These are phyloP conservation scores for Epinotia ramella DNA, from an alignment of 2,888 invertebrate genomes.

Conservation along the genomic window DNA sequence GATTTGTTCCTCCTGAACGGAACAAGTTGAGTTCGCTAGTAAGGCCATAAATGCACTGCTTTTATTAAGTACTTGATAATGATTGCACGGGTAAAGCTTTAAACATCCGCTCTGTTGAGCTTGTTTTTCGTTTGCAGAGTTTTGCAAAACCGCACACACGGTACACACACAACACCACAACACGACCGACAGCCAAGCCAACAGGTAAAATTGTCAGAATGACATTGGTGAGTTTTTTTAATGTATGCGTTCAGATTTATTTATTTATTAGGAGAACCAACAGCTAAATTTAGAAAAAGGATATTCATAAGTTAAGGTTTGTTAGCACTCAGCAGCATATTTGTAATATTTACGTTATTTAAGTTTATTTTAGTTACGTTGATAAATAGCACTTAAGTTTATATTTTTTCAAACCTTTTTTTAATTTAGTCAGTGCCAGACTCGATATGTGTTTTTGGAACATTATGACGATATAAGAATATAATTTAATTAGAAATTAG, in stretches of 20 bases:
- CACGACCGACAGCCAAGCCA: neutral
- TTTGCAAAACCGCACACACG: neutral
- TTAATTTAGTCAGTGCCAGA: too few relatives aligned
- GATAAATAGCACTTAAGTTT: too few relatives aligned
- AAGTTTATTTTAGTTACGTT: too few relatives aligned
- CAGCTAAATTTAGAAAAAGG: neutral
- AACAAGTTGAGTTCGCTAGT: neutral
- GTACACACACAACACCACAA: too few relatives aligned
- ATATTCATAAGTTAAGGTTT: too few relatives aligned
- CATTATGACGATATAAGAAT: too few relatives aligned
- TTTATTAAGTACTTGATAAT: neutral
- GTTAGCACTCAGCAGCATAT: too few relatives aligned
- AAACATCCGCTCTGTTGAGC: slow-evolving; percentile 1
- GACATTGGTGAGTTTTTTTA: neutral
- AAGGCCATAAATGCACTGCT: neutral
- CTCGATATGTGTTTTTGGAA: too few relatives aligned
- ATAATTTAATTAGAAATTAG: too few relatives aligned
- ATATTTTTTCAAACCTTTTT: too few relatives aligned
- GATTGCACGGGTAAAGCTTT: neutral
- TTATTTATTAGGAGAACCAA: too few relatives aligned
- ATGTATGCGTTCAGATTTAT: neutral
- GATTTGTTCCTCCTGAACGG: neutral
- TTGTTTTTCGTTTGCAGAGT: slow-evolving; percentile 15
- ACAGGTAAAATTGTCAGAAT: slow-evolving; percentile 21
- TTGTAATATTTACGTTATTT: too few relatives aligned